phyloP scores from a whole-genome alignment of 2,113 vertebrate species.

The Aviceda subcristata region DNA sequence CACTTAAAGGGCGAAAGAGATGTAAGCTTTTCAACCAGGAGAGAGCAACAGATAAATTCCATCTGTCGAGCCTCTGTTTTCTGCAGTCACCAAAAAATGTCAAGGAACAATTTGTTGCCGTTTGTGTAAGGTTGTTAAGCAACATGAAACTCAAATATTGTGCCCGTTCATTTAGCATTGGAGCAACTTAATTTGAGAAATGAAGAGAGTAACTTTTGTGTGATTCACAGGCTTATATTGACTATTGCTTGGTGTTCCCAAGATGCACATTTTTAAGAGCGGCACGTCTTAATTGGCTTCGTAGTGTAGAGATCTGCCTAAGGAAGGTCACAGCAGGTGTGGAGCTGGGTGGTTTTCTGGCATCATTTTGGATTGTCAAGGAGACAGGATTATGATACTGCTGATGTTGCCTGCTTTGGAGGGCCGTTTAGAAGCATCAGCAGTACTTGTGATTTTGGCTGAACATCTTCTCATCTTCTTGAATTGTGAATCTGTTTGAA shows the following conservation, averaged over 20 bases:
- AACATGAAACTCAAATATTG: constrained; percentile 58
- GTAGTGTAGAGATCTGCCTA: background rate
- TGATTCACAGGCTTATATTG: background rate
- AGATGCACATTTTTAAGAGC: background rate
- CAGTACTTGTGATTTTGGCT: background rate
- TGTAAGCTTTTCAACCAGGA: constrained; percentile 19
- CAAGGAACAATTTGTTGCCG: constrained; percentile 50
- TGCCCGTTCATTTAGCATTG: constrained; percentile 1
- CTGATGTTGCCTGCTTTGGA: background rate
- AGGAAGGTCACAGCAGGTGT: background rate
- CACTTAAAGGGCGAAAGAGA: background rate
- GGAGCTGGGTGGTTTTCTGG: background rate
- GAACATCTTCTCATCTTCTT: background rate
- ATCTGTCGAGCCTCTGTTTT: constrained; percentile 41
- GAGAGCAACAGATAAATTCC: constrained; percentile 45
- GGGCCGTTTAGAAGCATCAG: background rate
- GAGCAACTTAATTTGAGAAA: background rate
- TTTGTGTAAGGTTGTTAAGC: constrained; percentile 55
- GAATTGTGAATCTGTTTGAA: background rate
- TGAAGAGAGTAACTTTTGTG: background rate
- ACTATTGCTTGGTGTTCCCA: background rate
- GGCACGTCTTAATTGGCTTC: background rate
- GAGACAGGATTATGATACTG: background rate
- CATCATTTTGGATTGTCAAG: background rate
- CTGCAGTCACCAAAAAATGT: constrained; percentile 26